A percentile compares a stretch with the other conserved stretches of the same genome.
These are phyloP conservation scores for Habrosyne pyritoides DNA, from an alignment of 2,888 invertebrate genomes.

Conservation along the genomic window DNA sequence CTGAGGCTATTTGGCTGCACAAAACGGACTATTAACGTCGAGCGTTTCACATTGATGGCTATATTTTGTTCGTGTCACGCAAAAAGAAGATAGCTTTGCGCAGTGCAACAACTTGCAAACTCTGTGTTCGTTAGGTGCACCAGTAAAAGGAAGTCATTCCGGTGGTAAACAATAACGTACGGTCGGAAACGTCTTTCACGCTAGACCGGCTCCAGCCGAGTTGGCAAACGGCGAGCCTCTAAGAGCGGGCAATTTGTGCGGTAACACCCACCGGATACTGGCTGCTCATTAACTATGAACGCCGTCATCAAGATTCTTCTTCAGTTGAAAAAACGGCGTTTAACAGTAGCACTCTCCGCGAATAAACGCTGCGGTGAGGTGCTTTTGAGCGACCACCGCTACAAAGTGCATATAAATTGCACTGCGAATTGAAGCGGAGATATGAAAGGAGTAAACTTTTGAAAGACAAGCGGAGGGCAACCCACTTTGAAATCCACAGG, in stretches of 20 bases:
- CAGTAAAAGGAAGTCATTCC: slow-evolving; percentile 75
- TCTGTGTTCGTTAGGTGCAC: slow-evolving; percentile 47
- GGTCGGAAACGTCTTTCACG: slow-evolving; percentile 75
- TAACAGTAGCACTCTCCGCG: slow-evolving; percentile 72
- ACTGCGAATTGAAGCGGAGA: slow-evolving; percentile 72
- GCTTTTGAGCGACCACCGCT: slow-evolving; percentile 71
- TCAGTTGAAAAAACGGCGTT: slow-evolving; percentile 75
- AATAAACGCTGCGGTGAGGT: slow-evolving; percentile 67
- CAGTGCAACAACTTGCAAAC: slow-evolving; percentile 44
- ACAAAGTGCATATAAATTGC: slow-evolving; percentile 84
- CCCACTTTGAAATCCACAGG: slow-evolving; percentile 57
- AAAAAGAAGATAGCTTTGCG: slow-evolving; percentile 50
- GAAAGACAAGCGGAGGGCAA: slow-evolving; percentile 66
- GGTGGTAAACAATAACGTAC: slow-evolving; percentile 75
- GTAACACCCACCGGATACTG: slow-evolving; percentile 76
- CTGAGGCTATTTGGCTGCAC: slow-evolving; percentile 31
- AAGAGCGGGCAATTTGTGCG: slow-evolving; percentile 76
- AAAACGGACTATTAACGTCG: slow-evolving; percentile 52
- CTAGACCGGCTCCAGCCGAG: slow-evolving; percentile 59
- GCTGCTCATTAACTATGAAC: slow-evolving; percentile 83
- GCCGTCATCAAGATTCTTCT: slow-evolving; percentile 80
- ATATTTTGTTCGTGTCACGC: slow-evolving; percentile 40
- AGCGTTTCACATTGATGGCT: slow-evolving; percentile 46
- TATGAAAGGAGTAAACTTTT: slow-evolving; percentile 73
- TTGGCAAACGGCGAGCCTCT: slow-evolving; percentile 67